Evolutionary conservation across 64 coral and sea anemone genomes (phyloP).

Genomic region (Pachyseris speciosa): DNA sequence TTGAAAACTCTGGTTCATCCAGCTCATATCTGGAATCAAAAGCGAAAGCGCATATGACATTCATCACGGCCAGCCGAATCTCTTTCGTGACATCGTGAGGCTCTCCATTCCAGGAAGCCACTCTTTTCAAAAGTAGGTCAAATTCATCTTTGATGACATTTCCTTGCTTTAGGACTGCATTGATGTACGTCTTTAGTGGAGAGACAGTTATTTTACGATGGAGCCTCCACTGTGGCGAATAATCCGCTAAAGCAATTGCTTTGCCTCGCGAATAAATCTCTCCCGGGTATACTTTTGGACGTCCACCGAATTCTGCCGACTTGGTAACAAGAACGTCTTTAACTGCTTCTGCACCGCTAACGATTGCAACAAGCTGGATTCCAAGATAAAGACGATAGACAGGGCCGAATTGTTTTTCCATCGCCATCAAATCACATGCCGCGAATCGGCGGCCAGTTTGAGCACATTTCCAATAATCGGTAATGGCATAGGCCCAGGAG

Average conservation of each 20-base stretch:
- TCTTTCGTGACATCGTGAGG: conserved; percentile 22
- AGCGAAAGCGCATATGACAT: conserved; percentile 64
- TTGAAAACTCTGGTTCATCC: conserved; percentile 58
- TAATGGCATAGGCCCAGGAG: background rate
- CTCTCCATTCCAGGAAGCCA: conserved; percentile 5
- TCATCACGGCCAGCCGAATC: conserved; percentile 61
- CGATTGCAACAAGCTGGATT: background rate
- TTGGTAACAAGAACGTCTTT: background rate
- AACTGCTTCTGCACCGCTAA: background rate
- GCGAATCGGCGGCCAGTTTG: background rate
- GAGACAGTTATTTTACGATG: conserved; percentile 21
- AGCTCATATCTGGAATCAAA: conserved; percentile 70
- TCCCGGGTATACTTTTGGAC: background rate
- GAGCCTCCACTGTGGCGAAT: conserved; percentile 21
- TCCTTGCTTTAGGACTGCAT: background rate
- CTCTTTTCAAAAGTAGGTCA: conserved; percentile 16
- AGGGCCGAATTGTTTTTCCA: background rate
- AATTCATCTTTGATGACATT: conserved; percentile 26
- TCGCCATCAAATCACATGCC: background rate
- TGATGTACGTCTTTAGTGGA: conserved; percentile 26
- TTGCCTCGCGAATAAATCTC: background rate
- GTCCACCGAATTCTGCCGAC: background rate
- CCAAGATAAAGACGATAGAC: background rate
- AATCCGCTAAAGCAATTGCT: conserved; percentile 4
- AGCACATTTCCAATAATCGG: conserved; percentile 8